Evolutionary conservation across 2,113 vertebrate genomes (phyloP).

Genomic region (Turdus rufiventris): DNA sequence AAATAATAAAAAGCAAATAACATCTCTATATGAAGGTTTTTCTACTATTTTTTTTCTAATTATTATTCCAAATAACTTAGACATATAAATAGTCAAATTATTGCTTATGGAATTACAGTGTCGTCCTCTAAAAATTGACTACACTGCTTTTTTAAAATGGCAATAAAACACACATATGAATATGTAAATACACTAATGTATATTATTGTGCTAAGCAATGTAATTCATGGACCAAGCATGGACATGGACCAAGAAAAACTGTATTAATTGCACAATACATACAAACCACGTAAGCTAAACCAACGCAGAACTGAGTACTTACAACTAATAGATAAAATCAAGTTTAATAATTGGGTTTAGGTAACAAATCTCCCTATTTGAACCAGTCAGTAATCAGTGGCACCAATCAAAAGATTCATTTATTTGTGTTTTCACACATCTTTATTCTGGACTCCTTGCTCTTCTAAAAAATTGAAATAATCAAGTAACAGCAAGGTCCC

Average conservation of each 20-base stretch:
- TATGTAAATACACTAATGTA: background rate
- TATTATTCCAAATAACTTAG: background rate
- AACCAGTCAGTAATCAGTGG: background rate
- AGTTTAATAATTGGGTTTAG: background rate
- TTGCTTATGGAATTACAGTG: background rate
- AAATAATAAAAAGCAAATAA: background rate
- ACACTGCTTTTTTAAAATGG: background rate
- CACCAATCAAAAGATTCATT: background rate
- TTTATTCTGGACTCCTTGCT: background rate
- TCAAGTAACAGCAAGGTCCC: background rate
- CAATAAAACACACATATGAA: background rate
- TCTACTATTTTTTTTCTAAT: background rate
- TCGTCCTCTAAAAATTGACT: background rate
- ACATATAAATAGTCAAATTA: background rate
- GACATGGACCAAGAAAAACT: background rate
- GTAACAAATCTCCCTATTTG: background rate
- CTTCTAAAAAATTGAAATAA: background rate
- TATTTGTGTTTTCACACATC: background rate
- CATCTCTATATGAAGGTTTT: background rate
- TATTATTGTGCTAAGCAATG: background rate
- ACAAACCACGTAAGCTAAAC: background rate
- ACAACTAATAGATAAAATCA: background rate
- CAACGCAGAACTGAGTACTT: background rate
- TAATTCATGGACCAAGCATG: background rate
- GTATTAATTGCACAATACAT: background rate